A percentile compares a stretch with the other conserved stretches of the same genome.
Evolutionary conservation across 2,113 vertebrate species (phyloP).

Genomic region (Macrotus californicus): DNA sequence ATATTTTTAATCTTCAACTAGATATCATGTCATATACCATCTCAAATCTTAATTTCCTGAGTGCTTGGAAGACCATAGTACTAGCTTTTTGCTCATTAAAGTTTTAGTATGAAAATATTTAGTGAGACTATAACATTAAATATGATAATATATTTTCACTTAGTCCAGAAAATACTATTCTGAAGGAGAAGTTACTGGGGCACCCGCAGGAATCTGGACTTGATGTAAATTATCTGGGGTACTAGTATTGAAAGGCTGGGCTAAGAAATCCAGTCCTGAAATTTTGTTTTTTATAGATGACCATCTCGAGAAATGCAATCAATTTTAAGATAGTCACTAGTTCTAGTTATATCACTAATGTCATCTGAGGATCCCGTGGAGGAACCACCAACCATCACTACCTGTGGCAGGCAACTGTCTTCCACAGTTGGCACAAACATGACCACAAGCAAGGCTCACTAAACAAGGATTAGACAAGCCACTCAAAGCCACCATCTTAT

Average conservation of each 20-base stretch:
- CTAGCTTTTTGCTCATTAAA: slow-evolving; percentile 4
- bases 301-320: neutral
- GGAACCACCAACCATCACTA: neutral
- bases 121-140: neutral
- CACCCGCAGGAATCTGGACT: neutral
- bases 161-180: slow-evolving; percentile 8
- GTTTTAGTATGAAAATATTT: slow-evolving; percentile 28
- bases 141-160: neutral
- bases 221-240: neutral
- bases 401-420: neutral
- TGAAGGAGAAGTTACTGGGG: neutral
- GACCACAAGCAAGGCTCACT: neutral
- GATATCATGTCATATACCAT: neutral
- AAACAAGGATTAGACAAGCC: neutral
- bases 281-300: neutral
- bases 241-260: neutral
- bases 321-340: neutral
- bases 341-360: neutral
- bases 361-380: neutral
- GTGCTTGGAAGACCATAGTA: neutral
- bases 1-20: neutral
- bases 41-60: slow-evolving; percentile 36
- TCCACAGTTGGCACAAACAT: neutral
- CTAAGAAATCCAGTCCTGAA: neutral
- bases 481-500: neutral